Evolutionary conservation across 2,113 vertebrate genomes (phyloP).

Genomic region (Gymnocephalus cernua): DNA sequence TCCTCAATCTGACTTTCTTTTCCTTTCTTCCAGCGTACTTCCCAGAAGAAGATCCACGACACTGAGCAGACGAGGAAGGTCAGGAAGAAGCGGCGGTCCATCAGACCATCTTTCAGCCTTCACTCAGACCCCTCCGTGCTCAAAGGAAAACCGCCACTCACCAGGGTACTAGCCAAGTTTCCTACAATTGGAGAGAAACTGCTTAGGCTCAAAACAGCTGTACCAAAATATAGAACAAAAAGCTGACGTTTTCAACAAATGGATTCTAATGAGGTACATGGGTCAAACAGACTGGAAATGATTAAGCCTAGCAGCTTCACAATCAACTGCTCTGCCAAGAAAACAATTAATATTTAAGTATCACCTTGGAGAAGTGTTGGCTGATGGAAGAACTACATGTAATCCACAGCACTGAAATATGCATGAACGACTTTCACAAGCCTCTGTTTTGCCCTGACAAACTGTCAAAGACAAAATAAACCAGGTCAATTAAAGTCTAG

Average conservation of each 20-base stretch:
- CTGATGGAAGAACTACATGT: slow-evolving; percentile 52
- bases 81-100: slow-evolving; percentile 88
- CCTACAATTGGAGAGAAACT: slow-evolving; percentile 31
- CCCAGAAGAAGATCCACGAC: slow-evolving; percentile 88
- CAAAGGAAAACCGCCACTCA: slow-evolving; percentile 52
- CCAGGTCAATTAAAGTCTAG: not conserved
- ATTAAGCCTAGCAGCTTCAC: not conserved
- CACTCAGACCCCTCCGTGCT: slow-evolving; percentile 72
- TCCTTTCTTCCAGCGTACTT: slow-evolving; percentile 86
- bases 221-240: not conserved
- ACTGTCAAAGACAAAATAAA: not conserved
- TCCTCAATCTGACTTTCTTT: slow-evolving; percentile 87
- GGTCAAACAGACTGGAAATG: not conserved
- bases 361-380: slow-evolving; percentile 42
- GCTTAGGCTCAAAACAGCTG: slow-evolving; percentile 2
- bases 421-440: slow-evolving; percentile 51
- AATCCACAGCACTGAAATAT: slow-evolving; percentile 71
- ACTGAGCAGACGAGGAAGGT: slow-evolving; percentile 84
- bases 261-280: not conserved
- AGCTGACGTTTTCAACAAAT: not conserved
- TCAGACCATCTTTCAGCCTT: slow-evolving; percentile 85
- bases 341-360: slow-evolving; percentile 67
- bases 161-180: slow-evolving; percentile 10
- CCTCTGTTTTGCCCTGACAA: not conserved
- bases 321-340: slow-evolving; percentile 29